phyloP scores from a whole-genome alignment of 2,888 invertebrate species.

The Netelia inedita region DNA sequence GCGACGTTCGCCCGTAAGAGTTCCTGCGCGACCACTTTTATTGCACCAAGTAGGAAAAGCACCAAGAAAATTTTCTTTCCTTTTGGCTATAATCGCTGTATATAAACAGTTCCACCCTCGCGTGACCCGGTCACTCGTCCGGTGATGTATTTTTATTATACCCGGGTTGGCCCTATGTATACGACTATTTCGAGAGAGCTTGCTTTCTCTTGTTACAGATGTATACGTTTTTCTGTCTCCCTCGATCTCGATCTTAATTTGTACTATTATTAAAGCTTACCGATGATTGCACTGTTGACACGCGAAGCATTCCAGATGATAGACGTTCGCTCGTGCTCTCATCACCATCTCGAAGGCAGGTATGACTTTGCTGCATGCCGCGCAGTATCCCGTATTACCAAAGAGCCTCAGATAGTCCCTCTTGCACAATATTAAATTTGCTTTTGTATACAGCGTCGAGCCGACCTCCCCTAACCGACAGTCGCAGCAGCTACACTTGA shows the following conservation, averaged over 20 bases:
- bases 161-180: slow-evolving; percentile 27
- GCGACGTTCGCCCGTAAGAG: slow-evolving; percentile 43
- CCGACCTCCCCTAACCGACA: slow-evolving; percentile 98
- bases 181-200: neutral
- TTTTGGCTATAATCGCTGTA: neutral
- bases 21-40: slow-evolving; percentile 54
- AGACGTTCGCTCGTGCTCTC: slow-evolving; percentile 98
- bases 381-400: slow-evolving; percentile 98
- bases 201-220: neutral
- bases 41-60: slow-evolving; percentile 41
- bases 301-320: slow-evolving; percentile 99
- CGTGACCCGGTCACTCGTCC: slow-evolving; percentile 50
- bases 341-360: slow-evolving; percentile 99
- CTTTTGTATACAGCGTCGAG: slow-evolving; percentile 97
- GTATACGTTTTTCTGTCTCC: neutral
- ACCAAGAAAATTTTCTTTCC: neutral
- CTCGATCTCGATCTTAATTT: slow-evolving; percentile 8
- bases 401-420: slow-evolving; percentile 98
- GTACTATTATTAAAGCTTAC: slow-evolving; percentile 86
- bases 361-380: slow-evolving; percentile 98
- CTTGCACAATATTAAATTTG: slow-evolving; percentile 97
- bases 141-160: slow-evolving; percentile 61
- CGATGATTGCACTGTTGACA: slow-evolving; percentile 99
- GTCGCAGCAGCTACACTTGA: slow-evolving; percentile 99
- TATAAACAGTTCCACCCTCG: neutral